Base-by-base conservation (phyloP, 2,888 invertebrate genomes). In the Ellobium chinense region DNA sequence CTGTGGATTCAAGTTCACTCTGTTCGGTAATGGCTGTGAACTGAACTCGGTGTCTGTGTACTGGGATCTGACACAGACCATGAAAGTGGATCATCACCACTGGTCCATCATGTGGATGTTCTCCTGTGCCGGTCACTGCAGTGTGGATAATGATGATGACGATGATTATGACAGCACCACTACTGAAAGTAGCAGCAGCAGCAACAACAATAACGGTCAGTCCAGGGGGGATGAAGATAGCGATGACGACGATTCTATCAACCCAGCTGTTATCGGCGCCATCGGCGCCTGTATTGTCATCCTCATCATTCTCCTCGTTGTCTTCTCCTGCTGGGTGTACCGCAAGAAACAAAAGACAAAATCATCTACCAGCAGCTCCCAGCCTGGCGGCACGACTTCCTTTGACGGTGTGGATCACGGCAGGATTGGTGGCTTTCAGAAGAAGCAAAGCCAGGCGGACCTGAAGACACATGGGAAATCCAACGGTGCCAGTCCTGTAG, bases 191-290 rank as follows among this genome's bases (percentile, higher is more conserved):
- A 76, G 66, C 29, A 76, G 66, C 31, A 76, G 73, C 34, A 77
- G 73, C 66, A 81, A 69, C 34, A 80, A 69, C 66, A 81, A 75
- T 58, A 69, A 69, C 58, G 63, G 77, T 34, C 62, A 39, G 66
- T 78, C 82, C 31, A 80, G 69, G 29, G 85, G 83, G 63, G 81
- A 83, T 29, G 79, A 72, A 14, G 82, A 81, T 31, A 81, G 82
- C 54, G 65, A 66, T 29, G 83, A 84, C 31, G 81, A 82, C 63
- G 84, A 85, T 58, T 85, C 83, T 63, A 84, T 82, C 60, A 87
- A 84, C 65, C n/a, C n/a, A n/a, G n/a, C 37, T 7, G 3, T 12
- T 12, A 66, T 66, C 37, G 12, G 1, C 14, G 36, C 21, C 21
- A 65, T 65, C 31, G 37, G 31, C 66, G 66, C 21, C n/a, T 1